Conservation (phyloP, 2,888 invertebrate species). For the Amblyjoppa fuscipennis region DNA sequence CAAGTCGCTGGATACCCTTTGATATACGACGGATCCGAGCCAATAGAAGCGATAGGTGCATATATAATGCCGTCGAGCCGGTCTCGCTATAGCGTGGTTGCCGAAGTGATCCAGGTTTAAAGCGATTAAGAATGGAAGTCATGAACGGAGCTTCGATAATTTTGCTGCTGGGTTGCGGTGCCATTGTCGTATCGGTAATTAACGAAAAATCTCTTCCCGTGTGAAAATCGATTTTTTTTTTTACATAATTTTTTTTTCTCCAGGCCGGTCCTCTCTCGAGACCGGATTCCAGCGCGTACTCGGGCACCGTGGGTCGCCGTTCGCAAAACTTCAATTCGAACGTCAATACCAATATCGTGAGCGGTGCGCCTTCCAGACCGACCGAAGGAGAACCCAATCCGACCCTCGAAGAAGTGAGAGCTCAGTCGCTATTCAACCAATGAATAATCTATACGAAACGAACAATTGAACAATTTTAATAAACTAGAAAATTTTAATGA, state of each 20-base stretch:
- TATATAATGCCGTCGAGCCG: slow-evolving; percentile 49
- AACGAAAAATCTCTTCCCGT: neutral
- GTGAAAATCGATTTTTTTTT: slow-evolving; percentile 12
- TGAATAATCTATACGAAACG: neutral
- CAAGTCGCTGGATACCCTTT: slow-evolving; percentile 50
- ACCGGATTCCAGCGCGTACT: neutral
- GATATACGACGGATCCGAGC: slow-evolving; percentile 61
- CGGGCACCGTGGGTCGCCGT: neutral
- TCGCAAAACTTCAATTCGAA: slow-evolving; percentile 36
- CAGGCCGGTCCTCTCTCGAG: neutral
- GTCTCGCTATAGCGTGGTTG: slow-evolving; percentile 53
- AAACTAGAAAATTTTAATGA: no score
- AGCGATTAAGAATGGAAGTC: slow-evolving; percentile 32
- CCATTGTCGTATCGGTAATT: slow-evolving; percentile 57
- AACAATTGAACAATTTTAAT: neutral
- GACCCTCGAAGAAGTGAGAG: neutral
- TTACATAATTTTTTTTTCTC: neutral
- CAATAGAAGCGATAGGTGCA: neutral
- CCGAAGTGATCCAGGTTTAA: neutral
- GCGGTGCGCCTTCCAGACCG: neutral
- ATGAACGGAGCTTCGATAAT: slow-evolving; percentile 52
- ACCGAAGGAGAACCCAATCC: neutral
- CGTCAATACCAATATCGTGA: slow-evolving; percentile 36
- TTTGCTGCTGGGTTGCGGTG: slow-evolving; percentile 44
- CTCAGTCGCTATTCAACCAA: neutral